Conservation (phyloP, 1,140 invertebrate genomes). For the Piezodorus guildinii region DNA sequence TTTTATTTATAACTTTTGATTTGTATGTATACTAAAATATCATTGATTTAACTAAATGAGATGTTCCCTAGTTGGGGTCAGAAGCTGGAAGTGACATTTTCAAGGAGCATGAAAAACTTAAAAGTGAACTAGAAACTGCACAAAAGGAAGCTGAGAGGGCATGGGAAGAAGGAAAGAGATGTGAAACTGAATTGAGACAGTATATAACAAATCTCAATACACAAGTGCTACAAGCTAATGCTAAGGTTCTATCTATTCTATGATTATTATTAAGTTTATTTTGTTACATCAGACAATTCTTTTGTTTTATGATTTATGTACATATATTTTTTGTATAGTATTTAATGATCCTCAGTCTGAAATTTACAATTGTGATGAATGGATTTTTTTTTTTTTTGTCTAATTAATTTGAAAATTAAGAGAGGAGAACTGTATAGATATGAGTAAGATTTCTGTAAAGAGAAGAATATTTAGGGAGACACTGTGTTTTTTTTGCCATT, state of each 20-base stretch:
- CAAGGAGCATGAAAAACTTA: constrained; percentile 20
- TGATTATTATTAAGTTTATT: no score
- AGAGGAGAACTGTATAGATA: no score
- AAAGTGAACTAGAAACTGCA: constrained; percentile 10
- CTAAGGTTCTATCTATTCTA: background rate
- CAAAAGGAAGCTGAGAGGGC: constrained; percentile 14
- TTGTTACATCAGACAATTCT: no score
- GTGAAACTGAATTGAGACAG: constrained; percentile 8
- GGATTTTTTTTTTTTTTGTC: no score
- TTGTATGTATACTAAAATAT: background rate
- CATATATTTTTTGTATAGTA: no score
- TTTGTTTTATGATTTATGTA: no score
- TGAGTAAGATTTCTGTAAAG: no score
- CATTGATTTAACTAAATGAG: background rate
- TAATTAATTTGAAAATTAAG: no score
- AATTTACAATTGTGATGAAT: no score
- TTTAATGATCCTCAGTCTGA: no score
- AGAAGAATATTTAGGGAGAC: no score
- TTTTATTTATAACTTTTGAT: constrained; percentile 1
- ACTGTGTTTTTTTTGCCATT: no score
- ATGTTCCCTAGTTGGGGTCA: background rate
- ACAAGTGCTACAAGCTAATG: constrained; percentile 4
- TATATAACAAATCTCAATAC: background rate
- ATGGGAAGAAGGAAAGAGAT: background rate
- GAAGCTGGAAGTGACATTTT: background rate